phyloP scores from a whole-genome alignment of 2,888 invertebrate species.

The Rhopalosiphum nymphaeae region DNA sequence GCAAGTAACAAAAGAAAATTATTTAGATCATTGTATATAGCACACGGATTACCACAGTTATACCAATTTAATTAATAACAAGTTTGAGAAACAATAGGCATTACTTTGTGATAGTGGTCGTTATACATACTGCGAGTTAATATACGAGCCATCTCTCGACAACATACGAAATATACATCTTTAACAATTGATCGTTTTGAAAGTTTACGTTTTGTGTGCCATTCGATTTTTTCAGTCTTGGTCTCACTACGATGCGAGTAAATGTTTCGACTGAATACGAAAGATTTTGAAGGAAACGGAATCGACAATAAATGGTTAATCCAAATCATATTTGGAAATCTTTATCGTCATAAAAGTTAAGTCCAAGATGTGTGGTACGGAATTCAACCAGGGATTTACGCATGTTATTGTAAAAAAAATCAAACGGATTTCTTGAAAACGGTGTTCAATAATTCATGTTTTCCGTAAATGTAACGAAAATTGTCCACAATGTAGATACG shows the following conservation, averaged over 20 bases:
- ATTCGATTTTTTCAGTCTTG: background rate
- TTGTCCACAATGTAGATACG: background rate
- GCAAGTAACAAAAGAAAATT: conserved; percentile 19
- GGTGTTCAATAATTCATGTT: background rate
- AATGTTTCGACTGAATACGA: background rate
- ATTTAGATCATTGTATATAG: conserved; percentile 17
- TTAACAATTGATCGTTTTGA: background rate
- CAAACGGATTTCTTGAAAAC: background rate
- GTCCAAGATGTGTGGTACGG: background rate
- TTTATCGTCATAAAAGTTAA: background rate
- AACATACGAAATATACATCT: background rate
- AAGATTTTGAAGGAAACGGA: background rate
- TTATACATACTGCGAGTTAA: background rate
- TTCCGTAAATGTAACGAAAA: background rate
- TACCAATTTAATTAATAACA: conserved; percentile 34
- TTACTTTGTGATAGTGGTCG: background rate
- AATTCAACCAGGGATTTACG: background rate
- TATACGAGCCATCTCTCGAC: background rate
- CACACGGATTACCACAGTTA: conserved; percentile 1
- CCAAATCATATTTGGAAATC: background rate
- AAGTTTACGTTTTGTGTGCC: background rate
- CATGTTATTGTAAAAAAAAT: background rate
- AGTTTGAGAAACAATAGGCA: background rate
- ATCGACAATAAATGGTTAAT: background rate
- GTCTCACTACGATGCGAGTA: background rate